These are phyloP conservation scores for Bursaphelenchus okinawaensis DNA, from an alignment of 2,888 invertebrate genomes.

Conservation along the genomic window DNA sequence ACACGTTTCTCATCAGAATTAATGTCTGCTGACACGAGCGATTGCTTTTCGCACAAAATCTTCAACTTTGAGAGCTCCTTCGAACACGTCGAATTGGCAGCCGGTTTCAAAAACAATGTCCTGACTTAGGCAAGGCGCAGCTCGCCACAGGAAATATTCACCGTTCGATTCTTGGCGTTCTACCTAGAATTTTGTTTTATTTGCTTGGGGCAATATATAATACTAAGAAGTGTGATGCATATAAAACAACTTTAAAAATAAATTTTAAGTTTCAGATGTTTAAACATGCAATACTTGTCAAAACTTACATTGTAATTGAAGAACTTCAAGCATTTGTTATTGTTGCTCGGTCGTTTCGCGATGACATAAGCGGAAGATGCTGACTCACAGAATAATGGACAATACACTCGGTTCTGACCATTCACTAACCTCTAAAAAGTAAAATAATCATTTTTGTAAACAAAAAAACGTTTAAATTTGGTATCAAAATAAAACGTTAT, in stretches of 20 bases:
- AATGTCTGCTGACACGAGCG: background rate
- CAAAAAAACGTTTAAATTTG: background rate
- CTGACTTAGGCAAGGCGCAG: constrained; percentile 19
- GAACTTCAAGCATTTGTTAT: background rate
- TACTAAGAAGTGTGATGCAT: no score
- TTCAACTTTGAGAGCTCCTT: background rate
- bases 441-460: background rate
- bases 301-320: background rate
- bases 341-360: background rate
- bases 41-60: background rate
- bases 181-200: no score
- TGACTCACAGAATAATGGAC: background rate
- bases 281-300: no score
- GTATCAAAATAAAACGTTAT: background rate
- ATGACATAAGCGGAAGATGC: background rate
- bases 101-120: constrained; percentile 24
- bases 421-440: background rate
- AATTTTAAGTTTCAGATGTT: no score
- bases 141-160: constrained; percentile 24
- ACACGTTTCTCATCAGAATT: no score
- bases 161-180: background rate
- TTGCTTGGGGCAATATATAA: no score
- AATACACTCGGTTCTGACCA: background rate
- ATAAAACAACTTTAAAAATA: no score
- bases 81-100: constrained; percentile 4